Conservation (phyloP, 2,888 invertebrate species). For the Rhingia rostrata region DNA sequence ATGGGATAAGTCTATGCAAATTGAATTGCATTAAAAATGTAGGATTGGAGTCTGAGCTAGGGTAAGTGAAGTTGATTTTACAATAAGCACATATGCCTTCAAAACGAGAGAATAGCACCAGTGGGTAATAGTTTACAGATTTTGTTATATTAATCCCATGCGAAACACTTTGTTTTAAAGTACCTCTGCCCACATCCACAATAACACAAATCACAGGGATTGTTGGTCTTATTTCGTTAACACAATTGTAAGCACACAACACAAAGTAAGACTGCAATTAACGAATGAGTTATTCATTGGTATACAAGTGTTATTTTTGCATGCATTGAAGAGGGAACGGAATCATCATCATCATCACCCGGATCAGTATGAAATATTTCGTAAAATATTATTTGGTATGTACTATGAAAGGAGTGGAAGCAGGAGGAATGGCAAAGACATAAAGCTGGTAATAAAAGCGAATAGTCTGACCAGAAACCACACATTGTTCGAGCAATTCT, state of each 20-base stretch:
- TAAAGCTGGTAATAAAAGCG: slow-evolving; percentile 59
- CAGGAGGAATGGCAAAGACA: slow-evolving; percentile 19
- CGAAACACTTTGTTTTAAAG: not conserved
- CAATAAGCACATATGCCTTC: not conserved
- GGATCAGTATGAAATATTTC: slow-evolving; percentile 49
- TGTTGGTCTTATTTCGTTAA: slow-evolving; percentile 14
- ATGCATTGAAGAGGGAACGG: slow-evolving; percentile 26
- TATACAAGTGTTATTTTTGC: slow-evolving; percentile 9
- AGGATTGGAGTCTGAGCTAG: not conserved
- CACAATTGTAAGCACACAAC: slow-evolving; percentile 11
- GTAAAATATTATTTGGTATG: slow-evolving; percentile 11
- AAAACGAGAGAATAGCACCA: too few relatives aligned
- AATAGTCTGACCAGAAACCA: slow-evolving; percentile 61
- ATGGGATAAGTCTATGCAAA: not conserved
- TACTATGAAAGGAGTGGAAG: not conserved
- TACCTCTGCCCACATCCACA: not conserved
- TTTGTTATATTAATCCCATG: not conserved
- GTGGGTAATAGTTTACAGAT: not conserved
- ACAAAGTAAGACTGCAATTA: slow-evolving; percentile 46
- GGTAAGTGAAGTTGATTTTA: not conserved
- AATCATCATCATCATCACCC: slow-evolving; percentile 39
- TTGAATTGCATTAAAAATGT: slow-evolving; percentile 35
- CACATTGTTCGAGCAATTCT: slow-evolving; percentile 61
- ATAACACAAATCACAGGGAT: slow-evolving; percentile 4
- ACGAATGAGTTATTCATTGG: slow-evolving; percentile 28